phyloP scores from a whole-genome alignment of 2,113 vertebrate genomes.

The Saccopteryx leptura region DNA sequence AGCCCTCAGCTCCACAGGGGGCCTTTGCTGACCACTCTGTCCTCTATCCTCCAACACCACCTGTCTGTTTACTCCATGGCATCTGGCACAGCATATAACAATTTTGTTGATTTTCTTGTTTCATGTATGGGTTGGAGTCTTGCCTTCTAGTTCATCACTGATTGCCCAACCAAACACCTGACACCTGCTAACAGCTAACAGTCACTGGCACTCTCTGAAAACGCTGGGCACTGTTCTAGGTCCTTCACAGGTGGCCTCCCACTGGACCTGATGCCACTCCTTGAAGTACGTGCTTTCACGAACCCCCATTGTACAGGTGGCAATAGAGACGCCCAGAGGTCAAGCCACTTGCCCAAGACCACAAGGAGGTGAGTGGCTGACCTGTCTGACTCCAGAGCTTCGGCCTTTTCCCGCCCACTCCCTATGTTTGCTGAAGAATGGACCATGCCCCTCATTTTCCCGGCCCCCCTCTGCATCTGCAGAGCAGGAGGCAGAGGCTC shows the following conservation, averaged over 20 bases:
- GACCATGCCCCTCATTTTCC: accelerated
- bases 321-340: background rate
- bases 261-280: accelerated
- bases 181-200: background rate
- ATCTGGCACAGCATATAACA: too few relatives aligned
- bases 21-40: background rate
- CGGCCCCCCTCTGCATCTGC: background rate
- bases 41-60: background rate
- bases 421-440: accelerated
- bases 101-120: background rate
- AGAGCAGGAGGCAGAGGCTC: accelerated
- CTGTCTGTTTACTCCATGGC: background rate
- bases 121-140: background rate
- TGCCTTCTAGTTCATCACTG: background rate
- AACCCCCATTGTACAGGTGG: background rate
- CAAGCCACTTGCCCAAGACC: background rate
- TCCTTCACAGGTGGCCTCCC: background rate
- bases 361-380: background rate
- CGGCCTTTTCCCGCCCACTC: accelerated
- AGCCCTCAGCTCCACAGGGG: background rate
- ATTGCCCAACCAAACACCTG: background rate
- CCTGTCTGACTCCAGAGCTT: background rate
- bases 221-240: background rate
- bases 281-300: background rate
- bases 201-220: background rate